Evolutionary conservation across 2,797 vertebrate genomes (phyloP), one percentile per base, ranked within the genome.

Genomic region (Sebastes goodei): DNA sequence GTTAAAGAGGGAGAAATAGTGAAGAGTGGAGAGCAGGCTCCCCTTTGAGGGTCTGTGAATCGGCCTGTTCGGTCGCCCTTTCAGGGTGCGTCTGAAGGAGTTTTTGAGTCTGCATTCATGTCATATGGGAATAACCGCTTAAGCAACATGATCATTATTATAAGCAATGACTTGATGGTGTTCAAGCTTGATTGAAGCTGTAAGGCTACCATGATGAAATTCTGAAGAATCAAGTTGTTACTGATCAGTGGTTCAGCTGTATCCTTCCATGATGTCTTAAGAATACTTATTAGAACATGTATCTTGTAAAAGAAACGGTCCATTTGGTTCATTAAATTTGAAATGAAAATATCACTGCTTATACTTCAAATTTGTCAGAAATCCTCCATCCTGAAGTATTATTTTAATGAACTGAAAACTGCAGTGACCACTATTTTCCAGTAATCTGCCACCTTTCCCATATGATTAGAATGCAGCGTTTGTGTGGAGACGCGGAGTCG

Each of bases 351-450:
- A n/a, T 74, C 32, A 29, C 32, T 32, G 33, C 6, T 67, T 69
- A 56, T 38, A 71, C 46, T 66, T 80, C 7, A 20, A 29, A 85
- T 71, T 3, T 23, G 27, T 32, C 53, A 49, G 33, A 76, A 65
- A 78, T 67, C 15, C 30, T 32, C 1, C 10, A 2, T 67, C 30
- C 60, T 35, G 25, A 38, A 77, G 23, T 27, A 32, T 20, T 15
- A 27, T 29, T 76, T 63, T 53, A 14, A 53, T 59, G 4, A 73
- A 66, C 8, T 46, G 46, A 71, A 79, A 85, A 74, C 55, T 53
- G 59, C 85, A 71, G 79, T 73, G 79, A 78, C 33, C 66, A 64
- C 35, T 64, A 25, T 86, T 83, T 92, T 87, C 85, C 84, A 87
- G 89, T 86, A 73, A 83, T 74, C 29, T 62, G 57, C 57, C 3